Percentiles rank a stretch among this genome's conserved stretches.
phyloP scores from a whole-genome alignment of 1,140 invertebrate genomes.

The Hypsibius dujardini region DNA sequence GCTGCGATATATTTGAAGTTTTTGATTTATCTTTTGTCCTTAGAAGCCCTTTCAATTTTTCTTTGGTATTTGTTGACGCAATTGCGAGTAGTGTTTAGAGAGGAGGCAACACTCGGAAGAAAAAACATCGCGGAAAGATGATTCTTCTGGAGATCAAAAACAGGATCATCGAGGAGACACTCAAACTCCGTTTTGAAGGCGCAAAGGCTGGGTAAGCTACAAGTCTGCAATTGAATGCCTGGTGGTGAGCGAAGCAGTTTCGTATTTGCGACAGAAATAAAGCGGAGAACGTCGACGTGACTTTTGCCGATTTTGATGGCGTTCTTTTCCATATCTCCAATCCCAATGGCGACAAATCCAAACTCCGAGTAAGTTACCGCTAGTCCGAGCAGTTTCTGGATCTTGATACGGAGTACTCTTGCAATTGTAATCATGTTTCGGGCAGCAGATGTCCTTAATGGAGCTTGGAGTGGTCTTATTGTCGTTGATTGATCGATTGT shows the following conservation, averaged over 20 bases:
- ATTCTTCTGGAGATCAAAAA: conserved; percentile 94
- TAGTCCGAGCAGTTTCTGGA: neutral
- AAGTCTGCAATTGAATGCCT: conserved; percentile 18
- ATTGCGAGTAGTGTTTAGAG: too few relatives aligned
- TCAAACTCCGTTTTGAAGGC: conserved; percentile 85
- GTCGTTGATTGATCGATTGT: too few relatives aligned
- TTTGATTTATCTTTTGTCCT: too few relatives aligned
- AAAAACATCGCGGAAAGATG: too few relatives aligned
- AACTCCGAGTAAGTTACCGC: conserved; percentile 63
- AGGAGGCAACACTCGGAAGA: too few relatives aligned
- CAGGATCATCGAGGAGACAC: conserved; percentile 85
- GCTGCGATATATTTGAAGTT: too few relatives aligned
- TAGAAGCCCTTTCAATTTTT: too few relatives aligned
- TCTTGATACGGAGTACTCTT: too few relatives aligned
- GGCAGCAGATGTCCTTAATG: too few relatives aligned
- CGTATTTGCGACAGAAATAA: conserved; percentile 53
- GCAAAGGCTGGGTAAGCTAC: conserved; percentile 69
- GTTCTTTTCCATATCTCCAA: conserved; percentile 96
- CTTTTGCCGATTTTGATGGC: conserved; percentile 89
- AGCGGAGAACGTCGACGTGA: conserved; percentile 80
- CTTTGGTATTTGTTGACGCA: too few relatives aligned
- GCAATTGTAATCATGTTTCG: too few relatives aligned
- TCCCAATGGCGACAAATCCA: conserved; percentile 81
- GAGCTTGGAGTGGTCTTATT: too few relatives aligned
- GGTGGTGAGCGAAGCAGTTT: conserved; percentile 17